Evolutionary conservation across 2,888 invertebrate genomes (phyloP), one percentile per base, ranked within the genome.

Genomic region (Embidobia sp.): DNA sequence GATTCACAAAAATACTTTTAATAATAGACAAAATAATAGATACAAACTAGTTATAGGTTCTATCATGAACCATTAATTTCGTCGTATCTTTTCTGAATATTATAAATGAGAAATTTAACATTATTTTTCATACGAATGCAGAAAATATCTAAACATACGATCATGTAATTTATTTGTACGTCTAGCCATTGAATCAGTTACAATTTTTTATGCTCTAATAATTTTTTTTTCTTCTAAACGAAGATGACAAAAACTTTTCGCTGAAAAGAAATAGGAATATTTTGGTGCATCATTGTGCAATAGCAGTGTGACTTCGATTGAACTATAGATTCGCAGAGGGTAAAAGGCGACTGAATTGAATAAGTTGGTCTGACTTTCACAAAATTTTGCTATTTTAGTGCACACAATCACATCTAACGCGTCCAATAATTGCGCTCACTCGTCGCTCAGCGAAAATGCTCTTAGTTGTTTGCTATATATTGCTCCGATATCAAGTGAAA

Each of bases 341-440:
- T 19, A 46, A 61, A 46, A 63, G 49, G 13, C 37, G 26, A 26
- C 48, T 37, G 49, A 49, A 63, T 29, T 63, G 27, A 35, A 48
- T 63, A 19, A 48, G 33, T 7, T 73, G 70, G 59, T 70, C 80
- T 81, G 81, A 77, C 80, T 84, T 81, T 82, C 72, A 51, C 57
- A 37, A 82, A 83, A 84, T 84, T 83, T 82, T 81, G 82, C 83
- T 79, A 84, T 79, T 83, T 82, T 78, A 64, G 40, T 18, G 37
- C 37, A 26, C 33, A 35, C 31, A 48, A 49, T 31, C 35, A 46
- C 37, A 37, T 19, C 48, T 18, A 22, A 46, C 59, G n/a, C 19
- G 22, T 35, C 35, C 46, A 22, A 53, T 74, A 70, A 63, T 77
- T 77, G 48, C 46, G 55, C 53, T 55, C 53, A 19, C 35, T 35